Conservation (phyloP, 35 echinoderm and acorn worm genomes). For the Apostichopus californicus region DNA sequence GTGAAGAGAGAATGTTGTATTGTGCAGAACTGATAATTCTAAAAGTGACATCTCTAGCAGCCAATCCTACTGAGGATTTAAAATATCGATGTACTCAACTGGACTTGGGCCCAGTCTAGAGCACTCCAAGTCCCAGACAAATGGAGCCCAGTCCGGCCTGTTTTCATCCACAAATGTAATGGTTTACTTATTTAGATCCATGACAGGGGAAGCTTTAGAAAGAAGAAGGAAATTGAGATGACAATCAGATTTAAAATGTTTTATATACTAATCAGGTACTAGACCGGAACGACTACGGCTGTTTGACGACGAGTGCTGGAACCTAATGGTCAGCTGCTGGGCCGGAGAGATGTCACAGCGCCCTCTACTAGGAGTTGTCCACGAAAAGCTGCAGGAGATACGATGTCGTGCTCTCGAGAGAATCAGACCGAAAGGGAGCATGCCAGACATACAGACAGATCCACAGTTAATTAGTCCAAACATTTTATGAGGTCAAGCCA, state of each 20-base stretch:
- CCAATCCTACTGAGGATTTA: too few relatives aligned
- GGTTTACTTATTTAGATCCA: too few relatives aligned
- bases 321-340: constrained; percentile 89
- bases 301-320: constrained; percentile 96
- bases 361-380: constrained; percentile 90
- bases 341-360: constrained; percentile 75
- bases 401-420: constrained; percentile 53
- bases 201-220: too few relatives aligned
- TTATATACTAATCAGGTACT: constrained; percentile 56
- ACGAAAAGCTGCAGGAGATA: constrained; percentile 67
- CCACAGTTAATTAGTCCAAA: not conserved
- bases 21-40: too few relatives aligned
- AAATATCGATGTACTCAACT: too few relatives aligned
- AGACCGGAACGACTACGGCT: constrained; percentile 78
- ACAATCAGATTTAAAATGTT: constrained; percentile 3
- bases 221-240: too few relatives aligned
- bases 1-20: too few relatives aligned
- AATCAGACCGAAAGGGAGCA: not conserved
- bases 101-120: too few relatives aligned
- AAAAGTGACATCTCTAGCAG: too few relatives aligned
- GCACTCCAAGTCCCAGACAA: too few relatives aligned
- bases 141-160: too few relatives aligned
- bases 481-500: not conserved
- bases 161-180: too few relatives aligned
- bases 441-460: constrained; percentile 39